Conservation (phyloP, 1,140 invertebrate species). For the Pectinophora gossypiella region DNA sequence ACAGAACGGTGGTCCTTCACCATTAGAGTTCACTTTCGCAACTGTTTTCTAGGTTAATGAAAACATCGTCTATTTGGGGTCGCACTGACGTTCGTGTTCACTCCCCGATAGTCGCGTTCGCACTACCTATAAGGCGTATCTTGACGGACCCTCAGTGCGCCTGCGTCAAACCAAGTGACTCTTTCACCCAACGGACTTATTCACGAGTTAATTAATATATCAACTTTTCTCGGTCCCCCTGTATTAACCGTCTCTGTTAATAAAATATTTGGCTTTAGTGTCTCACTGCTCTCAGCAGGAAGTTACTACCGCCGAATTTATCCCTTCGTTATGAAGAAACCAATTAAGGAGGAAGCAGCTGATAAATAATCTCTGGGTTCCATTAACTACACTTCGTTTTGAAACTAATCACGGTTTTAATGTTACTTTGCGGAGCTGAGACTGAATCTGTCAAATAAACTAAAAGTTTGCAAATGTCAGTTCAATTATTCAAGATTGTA, state of each 20-base stretch:
- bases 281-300: neutral
- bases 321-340: too few species aligned
- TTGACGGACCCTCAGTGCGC: slow-evolving; percentile 49
- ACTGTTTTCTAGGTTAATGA: slow-evolving; percentile 33
- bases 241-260: slow-evolving; percentile 59
- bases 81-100: slow-evolving; percentile 28
- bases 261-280: slow-evolving; percentile 64
- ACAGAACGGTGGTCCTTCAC: slow-evolving; percentile 15
- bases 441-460: too few species aligned
- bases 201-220: slow-evolving; percentile 73
- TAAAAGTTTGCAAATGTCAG: too few species aligned
- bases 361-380: too few species aligned
- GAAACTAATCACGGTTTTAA: too few species aligned
- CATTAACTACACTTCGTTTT: too few species aligned
- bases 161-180: slow-evolving; percentile 63
- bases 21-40: slow-evolving; percentile 22
- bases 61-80: slow-evolving; percentile 31
- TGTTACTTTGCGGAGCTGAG: too few species aligned
- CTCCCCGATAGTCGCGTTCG: slow-evolving; percentile 32
- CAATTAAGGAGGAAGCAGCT: too few species aligned
- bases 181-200: slow-evolving; percentile 63
- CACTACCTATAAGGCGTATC: slow-evolving; percentile 65
- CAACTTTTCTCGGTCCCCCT: slow-evolving; percentile 63
- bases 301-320: too few species aligned
- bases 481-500: too few species aligned